Evolutionary conservation across 2,113 vertebrate species (phyloP), one percentile per base, ranked within the genome.

Genomic region (Thermophis baileyi): DNA sequence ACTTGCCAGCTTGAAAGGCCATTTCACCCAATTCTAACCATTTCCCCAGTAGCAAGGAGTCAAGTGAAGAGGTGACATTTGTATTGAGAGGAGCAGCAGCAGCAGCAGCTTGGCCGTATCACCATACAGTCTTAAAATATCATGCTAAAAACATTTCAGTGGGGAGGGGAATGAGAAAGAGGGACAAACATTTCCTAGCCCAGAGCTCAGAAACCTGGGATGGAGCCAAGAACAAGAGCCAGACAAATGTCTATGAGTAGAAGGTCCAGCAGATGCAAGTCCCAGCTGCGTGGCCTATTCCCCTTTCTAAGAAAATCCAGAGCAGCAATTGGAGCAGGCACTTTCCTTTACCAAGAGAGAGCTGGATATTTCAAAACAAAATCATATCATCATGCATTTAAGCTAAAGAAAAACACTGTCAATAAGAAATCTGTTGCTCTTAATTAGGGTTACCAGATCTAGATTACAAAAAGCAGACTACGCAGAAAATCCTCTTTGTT

Each of bases 41-140:
- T 35, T 8, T 50, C 27, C 86, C n/a, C 30, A 11, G 18, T n/a
- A 74, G 46, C 18, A 27, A 74, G 46, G 60, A 90, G 60, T 90
- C 25, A 51, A 74, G 35, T 18, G 47, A 90, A n/a, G 63, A 90
- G 63, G 89, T 81, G 89, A 90, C 89, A 90, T 90, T 90, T 90
- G 20, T 35, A 51, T 35, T 6, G 63, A 49, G 57, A 22, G n/a
- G 18, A 87, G 8, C 18, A 85, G 81, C 40, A 44, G 69, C 22
- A 44, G 46, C 46, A 49, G 10, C 12, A 44, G 88, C 53, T 55
- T 55, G 53, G 53, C 88, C 6, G 5, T 44, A 55, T 20, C 44
- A 27, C 55, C 88, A 44, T 24, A 30, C 85, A 27, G 85, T 90
- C 89, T 81, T n/a, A 50, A 90, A 90, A 90, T 50, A 90, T 81